Evolutionary conservation across 2,888 invertebrate species (phyloP), one percentile per base, ranked within the genome.

Genomic region (Candidula unifasciata): DNA sequence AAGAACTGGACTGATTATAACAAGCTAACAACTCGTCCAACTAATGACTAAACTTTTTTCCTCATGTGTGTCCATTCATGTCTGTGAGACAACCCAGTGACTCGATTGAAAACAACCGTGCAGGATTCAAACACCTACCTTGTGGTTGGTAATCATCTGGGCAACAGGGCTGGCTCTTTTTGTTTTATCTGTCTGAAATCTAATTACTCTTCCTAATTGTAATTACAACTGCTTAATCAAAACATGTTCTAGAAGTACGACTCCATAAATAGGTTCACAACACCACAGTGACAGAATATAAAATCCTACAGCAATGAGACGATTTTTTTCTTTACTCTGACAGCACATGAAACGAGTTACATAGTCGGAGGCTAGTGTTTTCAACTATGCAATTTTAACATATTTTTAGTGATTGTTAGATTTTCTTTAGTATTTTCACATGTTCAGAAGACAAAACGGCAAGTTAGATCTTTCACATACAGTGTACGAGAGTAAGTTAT

Each of bases 351-450:
- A 52, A 69, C 66, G 52, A 13, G 35, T 57, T 54, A 13, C 30
- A 16, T 21, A 57, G 54, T 71, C 64, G 1, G 64, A n/a, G 6
- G 37, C 24, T 35, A 57, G 24, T 54, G 16, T 74, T 69, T 79
- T 60, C n/a, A 84, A 64, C 80, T 84, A n/a, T 84, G 84, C 84
- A 84, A 84, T 84, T 84, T 84, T 80, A 52, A 80, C 68, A 78
- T 44, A 21, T 76, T 80, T 80, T 80, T 80, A 44, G 37, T n/a
- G 73, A 69, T 83, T 84, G 69, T 84, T 80, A 80, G 74, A 54
- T 16, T 80, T 71, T 21, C 71, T 77, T 77, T 18, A 64, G 13
- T 64, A 73, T 71, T 83, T n/a, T 83, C 37, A 18, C 30, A 44
- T 44, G 71, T 83, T 82, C 27, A 33, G 52, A 54, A 77, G 54